phyloP scores from a whole-genome alignment of 2,888 invertebrate species.

The Leucoma salicis region DNA sequence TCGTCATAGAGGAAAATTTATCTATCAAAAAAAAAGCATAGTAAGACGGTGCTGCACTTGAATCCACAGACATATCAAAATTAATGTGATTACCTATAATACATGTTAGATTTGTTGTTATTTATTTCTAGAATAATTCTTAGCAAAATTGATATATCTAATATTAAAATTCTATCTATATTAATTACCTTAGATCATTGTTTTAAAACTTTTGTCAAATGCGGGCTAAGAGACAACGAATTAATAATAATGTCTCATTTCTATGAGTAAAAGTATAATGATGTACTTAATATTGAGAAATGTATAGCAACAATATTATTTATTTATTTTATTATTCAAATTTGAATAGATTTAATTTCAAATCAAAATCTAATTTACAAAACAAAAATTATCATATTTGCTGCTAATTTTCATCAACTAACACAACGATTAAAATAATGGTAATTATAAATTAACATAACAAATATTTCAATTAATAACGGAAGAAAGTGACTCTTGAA shows the following conservation, averaged over 20 bases:
- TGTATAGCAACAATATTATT: slow-evolving; percentile 15
- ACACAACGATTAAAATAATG: too few relatives aligned
- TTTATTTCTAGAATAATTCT: slow-evolving; percentile 52
- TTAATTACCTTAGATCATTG: slow-evolving; percentile 14
- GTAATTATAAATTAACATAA: too few relatives aligned
- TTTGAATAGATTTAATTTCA: slow-evolving; percentile 13
- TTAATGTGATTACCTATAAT: slow-evolving; percentile 68
- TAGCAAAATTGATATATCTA: slow-evolving; percentile 34
- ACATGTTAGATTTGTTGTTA: slow-evolving; percentile 52
- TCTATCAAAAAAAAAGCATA: slow-evolving; percentile 51
- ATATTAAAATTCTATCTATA: slow-evolving; percentile 32
- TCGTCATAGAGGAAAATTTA: slow-evolving; percentile 38
- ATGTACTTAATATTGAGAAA: slow-evolving; percentile 35
- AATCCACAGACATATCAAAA: slow-evolving; percentile 74
- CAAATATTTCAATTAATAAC: too few relatives aligned
- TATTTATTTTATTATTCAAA: too few relatives aligned
- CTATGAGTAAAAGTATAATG: slow-evolving; percentile 31
- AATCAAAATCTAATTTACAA: too few relatives aligned
- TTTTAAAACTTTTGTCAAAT: slow-evolving; percentile 73
- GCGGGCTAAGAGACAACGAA: slow-evolving; percentile 79
- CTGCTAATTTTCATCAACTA: too few relatives aligned
- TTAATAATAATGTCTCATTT: slow-evolving; percentile 45
- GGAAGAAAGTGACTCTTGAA: too few relatives aligned
- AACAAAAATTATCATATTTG: too few relatives aligned
- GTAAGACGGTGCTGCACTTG: slow-evolving; percentile 67